Evolutionary conservation across 1,140 invertebrate species (phyloP).

Genomic region (Drosophila sulfurigaster): DNA sequence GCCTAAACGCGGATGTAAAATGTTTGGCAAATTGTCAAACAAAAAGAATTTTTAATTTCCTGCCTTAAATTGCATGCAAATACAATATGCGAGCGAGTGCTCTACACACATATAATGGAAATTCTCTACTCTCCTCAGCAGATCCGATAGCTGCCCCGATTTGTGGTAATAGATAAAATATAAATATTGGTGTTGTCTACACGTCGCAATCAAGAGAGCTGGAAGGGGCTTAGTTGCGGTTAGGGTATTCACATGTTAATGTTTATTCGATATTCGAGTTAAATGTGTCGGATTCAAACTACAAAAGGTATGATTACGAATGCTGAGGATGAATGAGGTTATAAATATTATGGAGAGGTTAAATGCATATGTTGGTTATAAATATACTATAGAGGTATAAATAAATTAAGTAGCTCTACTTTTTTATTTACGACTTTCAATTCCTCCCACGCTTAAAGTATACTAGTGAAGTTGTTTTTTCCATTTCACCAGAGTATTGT

Average conservation of each 20-base stretch:
- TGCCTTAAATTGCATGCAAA: conserved; percentile 77
- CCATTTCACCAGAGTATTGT: conserved; percentile 1
- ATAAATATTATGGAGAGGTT: conserved; percentile 22
- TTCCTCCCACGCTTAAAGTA: conserved; percentile 15
- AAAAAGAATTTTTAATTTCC: conserved; percentile 81
- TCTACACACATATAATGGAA: conserved; percentile 34
- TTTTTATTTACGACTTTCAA: conserved; percentile 23
- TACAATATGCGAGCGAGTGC: conserved; percentile 51
- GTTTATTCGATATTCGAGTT: conserved; percentile 27
- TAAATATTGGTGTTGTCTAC: conserved; percentile 9
- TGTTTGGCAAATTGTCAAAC: conserved; percentile 82
- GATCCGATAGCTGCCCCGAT: conserved; percentile 13
- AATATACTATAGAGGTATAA: conserved; percentile 10
- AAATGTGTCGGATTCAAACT: conserved; percentile 32
- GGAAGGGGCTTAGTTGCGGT: conserved; percentile 24
- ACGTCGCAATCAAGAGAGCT: conserved; percentile 1
- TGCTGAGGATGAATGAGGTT: conserved; percentile 41
- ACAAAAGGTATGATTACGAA: conserved; percentile 39
- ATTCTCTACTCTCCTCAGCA: conserved; percentile 20
- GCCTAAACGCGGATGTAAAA: conserved; percentile 66
- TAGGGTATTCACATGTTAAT: conserved; percentile 33
- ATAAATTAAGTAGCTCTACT: conserved; percentile 13
- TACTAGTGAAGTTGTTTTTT: not conserved
- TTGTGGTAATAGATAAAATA: conserved; percentile 46
- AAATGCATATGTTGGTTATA: conserved; percentile 24